These are phyloP conservation scores for Osmerus eperlanus DNA, from an alignment of 2,113 vertebrate species.

Conservation along the genomic window DNA sequence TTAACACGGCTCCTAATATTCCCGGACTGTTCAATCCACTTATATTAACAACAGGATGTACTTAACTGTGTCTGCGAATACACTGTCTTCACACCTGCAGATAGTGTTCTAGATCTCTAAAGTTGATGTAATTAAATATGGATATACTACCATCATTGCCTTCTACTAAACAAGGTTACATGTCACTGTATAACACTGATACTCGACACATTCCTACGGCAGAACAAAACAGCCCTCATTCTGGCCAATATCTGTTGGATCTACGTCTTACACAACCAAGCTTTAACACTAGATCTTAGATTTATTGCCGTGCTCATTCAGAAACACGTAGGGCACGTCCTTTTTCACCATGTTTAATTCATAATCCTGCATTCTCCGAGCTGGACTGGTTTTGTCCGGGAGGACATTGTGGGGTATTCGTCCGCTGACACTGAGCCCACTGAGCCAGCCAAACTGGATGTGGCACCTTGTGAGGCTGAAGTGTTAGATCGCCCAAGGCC, in stretches of 20 bases:
- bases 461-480: conserved; percentile 35
- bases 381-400: conserved; percentile 8
- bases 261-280: not conserved
- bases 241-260: too few species aligned
- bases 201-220: too few species aligned
- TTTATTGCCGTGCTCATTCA: not conserved
- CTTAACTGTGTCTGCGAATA: too few species aligned
- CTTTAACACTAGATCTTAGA: not conserved
- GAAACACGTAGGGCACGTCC: not conserved
- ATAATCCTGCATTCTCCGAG: conserved; percentile 3
- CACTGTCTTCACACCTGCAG: too few species aligned
- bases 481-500: conserved; percentile 30
- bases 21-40: not conserved
- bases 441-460: conserved; percentile 28
- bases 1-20: not conserved
- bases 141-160: too few species aligned
- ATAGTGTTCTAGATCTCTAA: too few species aligned
- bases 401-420: conserved; percentile 23
- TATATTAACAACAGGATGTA: too few species aligned
- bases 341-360: conserved; percentile 3
- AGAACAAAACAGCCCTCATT: not conserved
- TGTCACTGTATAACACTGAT: too few species aligned
- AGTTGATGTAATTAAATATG: too few species aligned
- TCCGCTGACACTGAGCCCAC: not conserved
- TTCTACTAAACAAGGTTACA: too few species aligned